Base-by-base conservation (phyloP, 2,888 invertebrate species). In the Baccha elongata region DNA sequence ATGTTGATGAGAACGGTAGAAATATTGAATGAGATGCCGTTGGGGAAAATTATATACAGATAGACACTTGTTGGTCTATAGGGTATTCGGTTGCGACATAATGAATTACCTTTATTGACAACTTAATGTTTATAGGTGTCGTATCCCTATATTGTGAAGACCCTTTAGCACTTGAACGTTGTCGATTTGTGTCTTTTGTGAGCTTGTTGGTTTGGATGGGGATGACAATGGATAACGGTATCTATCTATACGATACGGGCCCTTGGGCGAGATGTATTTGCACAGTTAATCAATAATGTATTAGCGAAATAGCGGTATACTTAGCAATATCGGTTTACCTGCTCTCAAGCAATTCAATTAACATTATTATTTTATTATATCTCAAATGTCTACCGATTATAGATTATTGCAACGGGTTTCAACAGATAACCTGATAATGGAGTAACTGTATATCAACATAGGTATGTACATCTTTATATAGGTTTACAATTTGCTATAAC, bases 71-170 rank as follows among this genome's bases (percentile, higher is more conserved):
- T 86, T 85, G 85, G 85, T 87, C 89, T 88, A 86, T 64, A 71
- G 88, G 85, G 88, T 86, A 86, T 87, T 87, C 85, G 78, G 85
- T 52, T 86, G 87, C 88, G 90, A 89, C 89, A 89, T 90, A 89
- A 89, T 89, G 90, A 89, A 89, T 90, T 90, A 90, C 89, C 90
- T 89, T 89, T 89, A 89, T 89, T 89, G 89, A 90, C 89, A 89
- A 89, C 86, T 89, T 89, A 90, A 90, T 89, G 90, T 90, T 90
- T 89, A 88, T 89, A 87, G 89, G 88, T 88, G 88, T 86, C 86
- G 87, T 86, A 79, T 84, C 78, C 62, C 67, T 42, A 21, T 42
- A 21, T 64, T 60, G 76, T 48, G 17, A 55, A 60, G 81, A 67
- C 65, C 67, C 67, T 78, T 72, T 67, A 68, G 67, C 67, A 72